A percentile compares a stretch with the other conserved stretches of the same genome.
Evolutionary conservation across 2,113 vertebrate species (phyloP).

Genomic region (Cinclus mexicanus): DNA sequence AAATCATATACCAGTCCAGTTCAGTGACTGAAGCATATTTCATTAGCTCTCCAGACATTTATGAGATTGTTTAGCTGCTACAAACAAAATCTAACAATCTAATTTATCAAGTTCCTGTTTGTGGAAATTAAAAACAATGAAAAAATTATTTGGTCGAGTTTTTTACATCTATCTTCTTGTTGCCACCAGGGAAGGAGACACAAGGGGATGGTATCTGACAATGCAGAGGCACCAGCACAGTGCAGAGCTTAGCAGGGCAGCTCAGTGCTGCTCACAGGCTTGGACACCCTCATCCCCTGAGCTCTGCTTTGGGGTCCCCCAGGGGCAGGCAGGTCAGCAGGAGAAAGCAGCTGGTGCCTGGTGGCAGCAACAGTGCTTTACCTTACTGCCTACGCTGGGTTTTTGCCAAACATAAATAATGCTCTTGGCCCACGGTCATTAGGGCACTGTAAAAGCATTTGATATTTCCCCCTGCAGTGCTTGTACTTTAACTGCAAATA

Average conservation of each 20-base stretch:
- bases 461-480: conserved; percentile 32
- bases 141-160: background rate
- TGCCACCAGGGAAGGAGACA: background rate
- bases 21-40: background rate
- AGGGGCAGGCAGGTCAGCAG: background rate
- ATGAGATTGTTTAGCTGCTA: background rate
- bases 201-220: accelerated
- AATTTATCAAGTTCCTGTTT: conserved; percentile 13
- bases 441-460: conserved; percentile 40
- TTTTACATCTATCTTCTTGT: background rate
- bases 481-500: conserved; percentile 52
- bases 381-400: background rate
- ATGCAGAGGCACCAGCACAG: accelerated
- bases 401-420: background rate
- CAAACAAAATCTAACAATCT: conserved; percentile 24
- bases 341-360: background rate
- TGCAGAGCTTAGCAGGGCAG: background rate
- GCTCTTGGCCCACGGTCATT: conserved; percentile 12
- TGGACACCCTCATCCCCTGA: background rate
- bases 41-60: background rate
- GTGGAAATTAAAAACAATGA: background rate
- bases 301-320: background rate
- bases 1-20: background rate
- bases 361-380: background rate
- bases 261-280: accelerated